Base-by-base conservation (phyloP, 2,888 invertebrate genomes). In the Hemaris fuciformis region DNA sequence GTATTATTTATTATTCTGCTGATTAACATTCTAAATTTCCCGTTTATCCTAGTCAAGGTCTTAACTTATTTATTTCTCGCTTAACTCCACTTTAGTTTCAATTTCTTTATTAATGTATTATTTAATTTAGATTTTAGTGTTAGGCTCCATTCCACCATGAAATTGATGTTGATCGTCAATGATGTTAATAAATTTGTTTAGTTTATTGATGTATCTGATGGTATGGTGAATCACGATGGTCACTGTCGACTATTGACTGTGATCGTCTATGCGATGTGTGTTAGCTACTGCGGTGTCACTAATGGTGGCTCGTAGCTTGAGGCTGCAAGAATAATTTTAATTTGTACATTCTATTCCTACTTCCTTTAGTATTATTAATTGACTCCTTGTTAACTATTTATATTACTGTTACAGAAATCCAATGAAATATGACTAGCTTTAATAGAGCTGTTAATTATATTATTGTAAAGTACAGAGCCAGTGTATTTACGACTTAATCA, bases 371-470 rank as follows among this genome's bases (percentile, higher is more conserved):
- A 85, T 89, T 85, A 70, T 53, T 58, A 85, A 83, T 85, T 77
- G 78, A 84, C 82, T 83, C 80, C 91, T 91, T 92, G 91, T 92
- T 92, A 91, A 89, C 89, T 92, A 92, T 91, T 91, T 92, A 89
- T 91, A 91, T 85, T 77, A 82, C 79, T 89, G 90, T 92, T 91
- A 84, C 81, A 79, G 75, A 84, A 87, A 87, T 89, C 87, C 88
- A 88, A 86, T 86, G 83, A 87, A 85, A 84, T 81, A 85, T 83
- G 82, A 79, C 80, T 87, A 91, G 89, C 89, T 91, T 90, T 91
- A 91, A 90, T 84, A 85, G 84, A 88, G 84, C 88, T 84, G 83
- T 85, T 88, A 84, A 87, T 91, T 91, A 69, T 93, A 78, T 88
- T 91, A 88, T 87, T 89, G 85, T 89, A 88, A 88, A 90, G 79